Evolutionary conservation across 2,113 vertebrate genomes (phyloP), one percentile per base, ranked within the genome.

Genomic region (Piaya cayana): DNA sequence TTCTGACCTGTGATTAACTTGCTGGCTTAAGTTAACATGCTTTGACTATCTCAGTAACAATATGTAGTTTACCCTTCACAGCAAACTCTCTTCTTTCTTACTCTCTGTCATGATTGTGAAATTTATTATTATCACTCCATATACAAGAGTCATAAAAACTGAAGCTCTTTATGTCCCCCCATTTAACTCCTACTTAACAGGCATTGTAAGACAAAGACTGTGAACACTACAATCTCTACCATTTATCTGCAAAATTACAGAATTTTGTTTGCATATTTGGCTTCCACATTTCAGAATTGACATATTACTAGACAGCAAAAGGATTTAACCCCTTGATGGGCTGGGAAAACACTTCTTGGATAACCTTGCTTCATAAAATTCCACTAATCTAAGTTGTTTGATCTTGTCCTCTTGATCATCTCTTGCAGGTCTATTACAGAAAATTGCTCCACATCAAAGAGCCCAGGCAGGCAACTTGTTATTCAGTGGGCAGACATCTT

Each of bases 381-480:
- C 74, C 86, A 78, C 47, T 55, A 82, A 60, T 53, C 37, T 88
- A 81, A 84, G 43, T 45, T 16, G 43, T 45, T 45, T 45, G 43
- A 45, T 45, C 82, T 91, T 78, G 71, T 93, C 88, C 92, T 68
- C 65, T 86, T 6, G 2, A 94, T 95, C 74, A 90, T 60, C 71
- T 95, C 86, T 75, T 88, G 68, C 64, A 88, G 77, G 70, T 82
- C 83, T 95, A 72, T 77, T 95, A 95, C 27, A 25, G 90, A 93
- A 89, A 96, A 92, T 80, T 74, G 91, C 69, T 83, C 59, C 29
- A 83, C 89, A 94, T 87, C 67, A 94, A 97, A 96, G 88, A 39
- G 23, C 29, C 88, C 47, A 78, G n/a, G 70, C 6, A 67, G 55
- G 67, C 45, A 92, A 87, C 43, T 82, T 92, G 23, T 65, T 94